phyloP scores from a whole-genome alignment of 2,888 invertebrate genomes.

The Drosophila mimetica region DNA sequence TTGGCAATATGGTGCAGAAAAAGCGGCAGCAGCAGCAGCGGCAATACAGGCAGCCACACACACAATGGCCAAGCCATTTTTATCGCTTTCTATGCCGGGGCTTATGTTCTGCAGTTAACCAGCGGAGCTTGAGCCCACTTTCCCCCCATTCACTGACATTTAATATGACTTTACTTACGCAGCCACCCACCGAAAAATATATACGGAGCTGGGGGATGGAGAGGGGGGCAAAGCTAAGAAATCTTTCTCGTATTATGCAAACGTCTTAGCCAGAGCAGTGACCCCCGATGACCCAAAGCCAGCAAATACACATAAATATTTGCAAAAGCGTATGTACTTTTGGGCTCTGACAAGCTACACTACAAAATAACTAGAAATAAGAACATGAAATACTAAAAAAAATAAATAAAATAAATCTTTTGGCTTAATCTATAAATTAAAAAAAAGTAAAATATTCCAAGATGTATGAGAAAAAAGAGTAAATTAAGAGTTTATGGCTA shows the following conservation, averaged over 20 bases:
- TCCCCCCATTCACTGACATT: conserved; percentile 44
- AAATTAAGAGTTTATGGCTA: too few relatives aligned
- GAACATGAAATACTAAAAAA: too few relatives aligned
- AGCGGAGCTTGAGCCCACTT: conserved; percentile 40
- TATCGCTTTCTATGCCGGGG: conserved; percentile 72
- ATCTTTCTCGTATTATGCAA: conserved; percentile 66
- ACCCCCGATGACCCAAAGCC: conserved; percentile 45
- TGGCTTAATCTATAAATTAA: too few relatives aligned
- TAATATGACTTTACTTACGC: conserved; percentile 68
- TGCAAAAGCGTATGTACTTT: conserved; percentile 35
- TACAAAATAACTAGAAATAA: too few relatives aligned
- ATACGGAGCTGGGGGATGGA: too few relatives aligned
- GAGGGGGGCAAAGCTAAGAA: conserved; percentile 11
- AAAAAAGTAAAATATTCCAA: too few relatives aligned
- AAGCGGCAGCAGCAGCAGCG: conserved; percentile 7
- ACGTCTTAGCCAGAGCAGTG: conserved; percentile 40
- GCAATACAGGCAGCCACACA: too few relatives aligned
- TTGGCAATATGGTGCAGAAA: conserved; percentile 27
- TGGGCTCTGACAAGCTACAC: background rate
- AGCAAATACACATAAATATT: conserved; percentile 52
- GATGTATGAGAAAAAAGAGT: too few relatives aligned
- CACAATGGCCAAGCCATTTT: conserved; percentile 71
- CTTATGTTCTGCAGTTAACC: conserved; percentile 77
- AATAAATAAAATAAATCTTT: too few relatives aligned
- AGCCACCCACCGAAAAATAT: conserved; percentile 32